Evolutionary conservation across 2,888 invertebrate genomes (phyloP), one percentile per base, ranked within the genome.

Genomic region (Amaurobius ferox): DNA sequence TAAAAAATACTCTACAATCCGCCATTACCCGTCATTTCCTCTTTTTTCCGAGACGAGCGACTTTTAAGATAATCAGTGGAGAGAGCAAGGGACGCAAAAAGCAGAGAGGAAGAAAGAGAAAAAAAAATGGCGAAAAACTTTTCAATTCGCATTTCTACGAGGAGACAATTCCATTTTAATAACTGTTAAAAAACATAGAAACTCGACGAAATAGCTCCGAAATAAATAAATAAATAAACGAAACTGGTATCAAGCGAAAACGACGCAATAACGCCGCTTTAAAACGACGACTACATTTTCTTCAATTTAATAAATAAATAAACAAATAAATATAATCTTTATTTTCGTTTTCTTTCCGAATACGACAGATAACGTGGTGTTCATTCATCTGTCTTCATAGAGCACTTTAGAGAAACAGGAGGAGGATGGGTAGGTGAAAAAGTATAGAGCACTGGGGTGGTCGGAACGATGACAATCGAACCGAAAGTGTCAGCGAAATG

Each of bases 251-350:
- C 40, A 26, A 40, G 29, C 35, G 44, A 61, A 62, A 74, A 81
- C 74, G 81, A 68, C 19, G 76, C 71, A 68, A 81, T 81, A 81
- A 81, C 74, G 74, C 66, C 67, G 74, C 80, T 81, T 81, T 81
- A 81, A 81, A 81, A 74, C 80, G 68, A 44, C 80, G 74, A 74
- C 80, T 67, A 62, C 61, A 83, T 83, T 64, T 76, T 71, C 70
- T 76, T 30, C 81, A 76, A 83, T 83, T 83, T 83, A 67, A 83
- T 83, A 83, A 76, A 70, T 68, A 76, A 70, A 39, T 40, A 61
- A 28, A 71, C 23, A 64, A 32, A 61, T 62, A 29, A 48, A 44
- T 44, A 29, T 66, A 67, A 29, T 23, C 55, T 55, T 55, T 44
- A 35, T 66, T 39, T 55, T 28, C 30, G 35, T 23, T 73, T 35